Evolutionary conservation across 2,113 vertebrate genomes (phyloP).

Genomic region (Numenius arquata): DNA sequence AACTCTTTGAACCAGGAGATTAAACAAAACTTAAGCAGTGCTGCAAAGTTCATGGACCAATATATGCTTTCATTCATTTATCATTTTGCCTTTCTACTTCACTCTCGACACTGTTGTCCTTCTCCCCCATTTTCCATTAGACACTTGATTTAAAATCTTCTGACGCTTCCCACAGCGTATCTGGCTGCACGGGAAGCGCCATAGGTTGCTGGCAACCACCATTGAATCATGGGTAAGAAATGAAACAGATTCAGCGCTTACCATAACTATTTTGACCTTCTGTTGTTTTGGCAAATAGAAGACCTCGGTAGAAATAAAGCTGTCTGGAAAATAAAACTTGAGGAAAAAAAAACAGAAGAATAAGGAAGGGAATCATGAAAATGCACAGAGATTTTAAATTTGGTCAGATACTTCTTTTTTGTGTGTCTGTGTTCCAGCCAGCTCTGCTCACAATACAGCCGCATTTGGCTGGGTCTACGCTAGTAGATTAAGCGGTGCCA

Average conservation of each 20-base stretch:
- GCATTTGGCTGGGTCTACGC: neutral
- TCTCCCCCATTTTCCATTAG: neutral
- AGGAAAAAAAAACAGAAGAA: neutral
- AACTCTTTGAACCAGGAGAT: neutral
- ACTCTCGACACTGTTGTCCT: neutral
- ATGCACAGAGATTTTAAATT: neutral
- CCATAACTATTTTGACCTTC: neutral
- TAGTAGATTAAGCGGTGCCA: neutral
- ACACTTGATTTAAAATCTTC: neutral
- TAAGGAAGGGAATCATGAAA: neutral
- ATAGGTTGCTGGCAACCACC: neutral
- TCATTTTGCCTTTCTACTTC: neutral
- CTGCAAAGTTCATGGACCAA: neutral
- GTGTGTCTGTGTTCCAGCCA: neutral
- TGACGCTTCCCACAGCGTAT: neutral
- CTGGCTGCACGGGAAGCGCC: neutral
- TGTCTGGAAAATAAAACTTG: neutral
- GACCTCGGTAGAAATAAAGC: neutral
- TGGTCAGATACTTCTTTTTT: neutral
- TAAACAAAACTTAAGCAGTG: neutral
- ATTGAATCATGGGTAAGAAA: neutral
- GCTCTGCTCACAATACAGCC: slow-evolving; percentile 19
- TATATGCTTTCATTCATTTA: neutral
- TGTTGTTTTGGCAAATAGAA: neutral
- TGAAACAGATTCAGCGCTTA: accelerated